Base-by-base conservation (phyloP, 2,888 invertebrate genomes). In the Eulithis prunata region DNA sequence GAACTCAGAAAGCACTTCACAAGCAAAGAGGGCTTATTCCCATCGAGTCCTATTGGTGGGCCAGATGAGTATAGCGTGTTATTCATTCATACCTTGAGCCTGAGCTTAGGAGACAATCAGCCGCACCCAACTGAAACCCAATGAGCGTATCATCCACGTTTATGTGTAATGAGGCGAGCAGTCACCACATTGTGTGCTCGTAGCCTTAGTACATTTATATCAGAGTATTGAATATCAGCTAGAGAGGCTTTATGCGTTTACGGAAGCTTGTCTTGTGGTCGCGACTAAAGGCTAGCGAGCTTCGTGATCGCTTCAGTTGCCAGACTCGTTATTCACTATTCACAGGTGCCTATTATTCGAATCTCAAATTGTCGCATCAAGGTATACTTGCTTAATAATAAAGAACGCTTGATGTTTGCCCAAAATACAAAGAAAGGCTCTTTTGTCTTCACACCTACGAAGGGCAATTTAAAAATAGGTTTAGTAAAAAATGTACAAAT, bases 401-500 rank as follows among this genome's bases (percentile, higher is more conserved):
- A 56, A 21, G 3, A 32, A 5, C 7, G 52, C 8, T 46, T 51
- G 3, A 45, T 10, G 56, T 10, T 46, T 41, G 12, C 21, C 13
- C 49, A 14, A 56, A 51, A 64, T 51, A 45, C 53, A 55, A 62
- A 66, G 60, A 57, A 62, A 60, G 11, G 43, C 52, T 55, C 62
- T 70, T 65, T 73, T 71, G 68, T 69, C 55, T 69, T 62, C 57
- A 57, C 65, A 59, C 57, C 57, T 66, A 64, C 66, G 58, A 68
- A 69, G 74, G 78, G 77, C 75, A 69, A 77, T 78, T 80, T 80
- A 79, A 82, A 81, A 85, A 83, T 81, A 83, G 81, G 77, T 83
- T 83, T 79, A 80, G 82, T 83, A 82, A 88, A 78, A 84, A 85
- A 82, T 75, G 78, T 78, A 80, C 83, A 85, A 85, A 85, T 82